Evolutionary conservation across 1,140 invertebrate genomes (phyloP).

Genomic region (Acromyrmex echinatior): DNA sequence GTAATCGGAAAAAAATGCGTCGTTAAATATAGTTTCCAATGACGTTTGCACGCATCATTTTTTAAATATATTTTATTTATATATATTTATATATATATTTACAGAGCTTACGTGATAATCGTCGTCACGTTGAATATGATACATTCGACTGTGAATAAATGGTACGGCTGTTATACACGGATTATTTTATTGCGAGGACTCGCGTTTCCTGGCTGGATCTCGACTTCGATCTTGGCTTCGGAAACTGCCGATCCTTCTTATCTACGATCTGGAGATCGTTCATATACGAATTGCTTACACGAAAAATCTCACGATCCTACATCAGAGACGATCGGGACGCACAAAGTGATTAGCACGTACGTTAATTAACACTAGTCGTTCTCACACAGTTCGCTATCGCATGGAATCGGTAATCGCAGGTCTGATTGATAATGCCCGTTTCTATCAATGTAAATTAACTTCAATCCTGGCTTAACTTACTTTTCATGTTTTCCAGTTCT

Average conservation of each 20-base stretch:
- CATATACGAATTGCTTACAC: constrained; percentile 21
- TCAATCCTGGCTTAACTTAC: too few species aligned
- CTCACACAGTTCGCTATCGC: background rate
- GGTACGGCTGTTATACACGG: constrained; percentile 54
- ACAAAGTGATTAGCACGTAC: constrained; percentile 9
- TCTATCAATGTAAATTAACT: too few species aligned
- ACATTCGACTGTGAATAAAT: constrained; percentile 61
- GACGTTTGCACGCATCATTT: background rate
- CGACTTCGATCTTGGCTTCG: background rate
- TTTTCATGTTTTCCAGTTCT: too few species aligned
- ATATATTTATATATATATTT: constrained; percentile 64
- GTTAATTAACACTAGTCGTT: constrained; percentile 20
- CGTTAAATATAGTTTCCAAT: background rate
- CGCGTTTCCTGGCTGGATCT: constrained; percentile 7
- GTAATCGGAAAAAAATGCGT: background rate
- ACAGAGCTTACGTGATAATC: constrained; percentile 62
- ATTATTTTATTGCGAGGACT: constrained; percentile 49
- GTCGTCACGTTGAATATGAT: constrained; percentile 63
- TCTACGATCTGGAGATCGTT: background rate
- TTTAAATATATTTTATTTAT: constrained; percentile 74
- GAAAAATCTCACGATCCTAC: background rate
- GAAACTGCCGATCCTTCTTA: background rate
- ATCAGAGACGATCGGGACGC: constrained; percentile 12
- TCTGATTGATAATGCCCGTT: background rate
- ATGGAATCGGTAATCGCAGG: background rate